Percentiles rank a stretch among this genome's conserved stretches.
Conservation (phyloP, 1,140 invertebrate species). For the Drosophila persimilis region DNA sequence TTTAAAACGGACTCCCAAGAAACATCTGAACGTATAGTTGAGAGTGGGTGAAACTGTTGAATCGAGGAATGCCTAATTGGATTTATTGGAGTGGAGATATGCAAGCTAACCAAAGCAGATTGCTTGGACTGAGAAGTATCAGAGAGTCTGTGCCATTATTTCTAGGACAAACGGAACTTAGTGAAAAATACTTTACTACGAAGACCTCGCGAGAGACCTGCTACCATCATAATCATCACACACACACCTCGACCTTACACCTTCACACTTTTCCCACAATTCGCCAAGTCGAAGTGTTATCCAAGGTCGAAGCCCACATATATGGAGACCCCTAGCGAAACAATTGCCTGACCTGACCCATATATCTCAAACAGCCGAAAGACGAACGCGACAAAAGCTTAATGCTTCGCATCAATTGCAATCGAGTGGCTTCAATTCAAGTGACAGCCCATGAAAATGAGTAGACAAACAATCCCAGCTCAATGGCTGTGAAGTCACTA, state of each 20-base stretch:
- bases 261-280: constrained; percentile 43
- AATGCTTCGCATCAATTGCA: constrained; percentile 66
- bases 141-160: too few relatives aligned
- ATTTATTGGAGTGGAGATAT: neutral
- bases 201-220: neutral
- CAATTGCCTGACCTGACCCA: constrained; percentile 62
- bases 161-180: neutral
- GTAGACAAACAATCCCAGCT: constrained; percentile 68
- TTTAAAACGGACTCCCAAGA: constrained; percentile 47
- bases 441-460: constrained; percentile 76
- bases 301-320: constrained; percentile 51
- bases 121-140: too few relatives aligned
- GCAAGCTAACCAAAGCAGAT: too few relatives aligned
- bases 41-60: neutral
- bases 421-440: constrained; percentile 63
- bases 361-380: constrained; percentile 17
- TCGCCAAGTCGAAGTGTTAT: constrained; percentile 12
- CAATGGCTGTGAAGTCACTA: constrained; percentile 55
- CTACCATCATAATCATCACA: neutral
- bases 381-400: constrained; percentile 46
- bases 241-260: constrained; percentile 19
- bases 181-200: neutral
- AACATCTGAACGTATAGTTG: constrained; percentile 45
- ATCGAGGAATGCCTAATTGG: constrained; percentile 1
- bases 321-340: constrained; percentile 18